These are phyloP conservation scores for Tyrannus savana DNA, from an alignment of 2,113 vertebrate genomes.

Conservation along the genomic window DNA sequence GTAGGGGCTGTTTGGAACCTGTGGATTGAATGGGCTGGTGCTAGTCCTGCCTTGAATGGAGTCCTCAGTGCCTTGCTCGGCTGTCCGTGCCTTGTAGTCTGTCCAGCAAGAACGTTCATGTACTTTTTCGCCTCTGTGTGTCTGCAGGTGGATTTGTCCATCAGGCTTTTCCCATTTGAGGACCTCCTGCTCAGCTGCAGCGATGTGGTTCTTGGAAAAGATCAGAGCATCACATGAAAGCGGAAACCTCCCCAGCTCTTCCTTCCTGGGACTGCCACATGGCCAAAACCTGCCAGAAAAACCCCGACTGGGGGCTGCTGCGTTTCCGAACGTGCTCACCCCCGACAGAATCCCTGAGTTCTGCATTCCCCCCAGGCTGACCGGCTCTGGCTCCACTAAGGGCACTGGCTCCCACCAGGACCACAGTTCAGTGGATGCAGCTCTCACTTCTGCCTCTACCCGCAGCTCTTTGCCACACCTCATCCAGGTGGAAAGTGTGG, in stretches of 20 bases:
- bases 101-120: neutral
- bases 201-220: slow-evolving; percentile 73
- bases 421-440: neutral
- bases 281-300: neutral
- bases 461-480: slow-evolving; percentile 65
- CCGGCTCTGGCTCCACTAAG: neutral
- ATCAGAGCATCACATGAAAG: slow-evolving; percentile 22
- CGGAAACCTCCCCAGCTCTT: neutral
- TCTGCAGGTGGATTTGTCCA: neutral
- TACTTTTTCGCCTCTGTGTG: neutral
- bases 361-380: slow-evolving; percentile 76
- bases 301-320: neutral
- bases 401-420: neutral
- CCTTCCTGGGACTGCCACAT: slow-evolving; percentile 6
- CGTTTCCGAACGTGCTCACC: slow-evolving; percentile 75
- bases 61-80: accelerated
- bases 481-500: slow-evolving; percentile 88
- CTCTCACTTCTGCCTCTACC: neutral
- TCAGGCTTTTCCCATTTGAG: neutral
- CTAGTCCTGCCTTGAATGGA: neutral
- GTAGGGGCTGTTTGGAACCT: neutral
- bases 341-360: slow-evolving; percentile 78
- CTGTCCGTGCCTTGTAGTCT: too few species aligned
- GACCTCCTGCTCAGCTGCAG: neutral
- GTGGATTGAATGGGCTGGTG: neutral